Evolutionary conservation across 2,888 invertebrate genomes (phyloP).

Genomic region (Heteromurus nitidus): DNA sequence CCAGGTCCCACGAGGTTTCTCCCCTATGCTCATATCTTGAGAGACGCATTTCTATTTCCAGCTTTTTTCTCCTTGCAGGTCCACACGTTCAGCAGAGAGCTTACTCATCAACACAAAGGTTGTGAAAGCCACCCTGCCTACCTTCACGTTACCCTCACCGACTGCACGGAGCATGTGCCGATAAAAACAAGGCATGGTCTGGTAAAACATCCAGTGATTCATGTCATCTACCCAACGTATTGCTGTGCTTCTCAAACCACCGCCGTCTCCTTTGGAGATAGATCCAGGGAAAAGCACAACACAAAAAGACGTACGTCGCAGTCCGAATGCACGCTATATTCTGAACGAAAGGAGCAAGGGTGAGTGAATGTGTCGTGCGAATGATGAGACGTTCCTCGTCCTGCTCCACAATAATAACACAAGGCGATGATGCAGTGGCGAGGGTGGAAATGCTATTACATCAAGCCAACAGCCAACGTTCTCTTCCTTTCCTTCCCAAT

Average conservation of each 20-base stretch:
- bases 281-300: constrained; percentile 47
- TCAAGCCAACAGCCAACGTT: constrained; percentile 8
- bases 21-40: not conserved
- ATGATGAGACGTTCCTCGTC: too few species aligned
- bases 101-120: not conserved
- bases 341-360: constrained; percentile 36
- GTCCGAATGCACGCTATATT: not conserved
- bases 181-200: constrained; percentile 58
- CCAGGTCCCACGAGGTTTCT: constrained; percentile 52
- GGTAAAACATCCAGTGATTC: constrained; percentile 59
- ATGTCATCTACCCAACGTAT: constrained; percentile 41
- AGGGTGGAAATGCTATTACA: constrained; percentile 49
- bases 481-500: constrained; percentile 33
- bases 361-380: constrained; percentile 24
- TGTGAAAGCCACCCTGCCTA: constrained; percentile 46
- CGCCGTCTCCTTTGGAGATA: constrained; percentile 59
- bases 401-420: too few species aligned
- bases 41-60: too few species aligned
- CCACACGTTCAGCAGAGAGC: not conserved
- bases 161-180: constrained; percentile 54
- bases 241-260: too few species aligned
- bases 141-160: constrained; percentile 31
- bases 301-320: not conserved
- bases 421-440: constrained; percentile 20
- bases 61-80: not conserved